Conservation (phyloP, 2,113 vertebrate species). For the Hemicordylus capensis region DNA sequence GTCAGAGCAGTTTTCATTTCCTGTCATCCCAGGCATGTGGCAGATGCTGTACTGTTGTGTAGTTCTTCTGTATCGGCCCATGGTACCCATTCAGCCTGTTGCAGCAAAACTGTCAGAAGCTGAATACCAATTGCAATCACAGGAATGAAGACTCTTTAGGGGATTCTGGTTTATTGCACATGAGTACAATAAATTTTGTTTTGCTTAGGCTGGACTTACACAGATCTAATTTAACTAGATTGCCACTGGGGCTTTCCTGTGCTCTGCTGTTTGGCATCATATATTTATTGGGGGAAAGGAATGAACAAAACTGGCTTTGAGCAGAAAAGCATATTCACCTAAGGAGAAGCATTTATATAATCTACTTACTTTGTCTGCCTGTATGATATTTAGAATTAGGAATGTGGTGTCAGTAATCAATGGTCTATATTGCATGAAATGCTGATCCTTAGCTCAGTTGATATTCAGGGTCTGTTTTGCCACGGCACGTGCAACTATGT, state of each 20-base stretch:
- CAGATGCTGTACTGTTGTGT: conserved; percentile 1
- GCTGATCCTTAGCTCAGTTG: neutral
- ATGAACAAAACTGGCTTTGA: conserved; percentile 20
- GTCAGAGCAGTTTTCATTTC: neutral
- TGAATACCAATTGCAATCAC: conserved; percentile 33
- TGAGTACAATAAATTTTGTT: neutral
- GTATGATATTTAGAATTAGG: neutral
- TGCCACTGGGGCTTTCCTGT: neutral
- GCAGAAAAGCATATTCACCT: conserved; percentile 8
- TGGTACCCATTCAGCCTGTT: neutral
- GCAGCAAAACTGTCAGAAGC: neutral
- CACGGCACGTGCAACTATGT: neutral
- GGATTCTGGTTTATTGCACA: conserved; percentile 10
- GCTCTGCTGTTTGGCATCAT: neutral
- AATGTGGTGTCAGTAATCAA: neutral
- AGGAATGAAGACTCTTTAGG: conserved; percentile 25
- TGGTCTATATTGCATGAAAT: neutral
- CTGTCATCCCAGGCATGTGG: neutral
- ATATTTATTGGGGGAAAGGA: conserved; percentile 17
- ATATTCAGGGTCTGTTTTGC: neutral
- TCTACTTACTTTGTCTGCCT: no score
- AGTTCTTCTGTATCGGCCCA: conserved; percentile 11
- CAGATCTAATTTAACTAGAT: conserved; percentile 2
- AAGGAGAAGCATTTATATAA: neutral
- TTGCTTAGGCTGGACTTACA: neutral